These are phyloP conservation scores for Caerostris darwini DNA, from an alignment of 1,140 invertebrate genomes.

Conservation along the genomic window DNA sequence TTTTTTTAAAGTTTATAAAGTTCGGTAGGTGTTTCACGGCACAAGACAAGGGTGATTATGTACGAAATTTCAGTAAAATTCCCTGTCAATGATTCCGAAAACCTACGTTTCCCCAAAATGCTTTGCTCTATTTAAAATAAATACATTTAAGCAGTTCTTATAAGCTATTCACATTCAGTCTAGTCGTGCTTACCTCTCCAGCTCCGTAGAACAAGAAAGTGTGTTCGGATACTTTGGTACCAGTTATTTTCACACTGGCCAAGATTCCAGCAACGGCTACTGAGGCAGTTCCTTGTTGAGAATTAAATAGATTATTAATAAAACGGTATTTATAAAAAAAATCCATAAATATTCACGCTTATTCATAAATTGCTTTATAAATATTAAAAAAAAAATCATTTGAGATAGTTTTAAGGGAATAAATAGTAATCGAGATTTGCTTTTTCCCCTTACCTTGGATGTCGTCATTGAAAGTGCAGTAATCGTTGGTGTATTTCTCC, in stretches of 20 bases:
- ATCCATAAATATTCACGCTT: neutral
- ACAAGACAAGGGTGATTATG: too few relatives aligned
- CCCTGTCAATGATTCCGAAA: too few relatives aligned
- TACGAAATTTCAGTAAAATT: too few relatives aligned
- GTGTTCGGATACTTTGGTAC: slow-evolving; percentile 87
- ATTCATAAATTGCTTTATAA: too few relatives aligned
- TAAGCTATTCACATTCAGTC: too few relatives aligned
- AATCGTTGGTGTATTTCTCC: slow-evolving; percentile 91
- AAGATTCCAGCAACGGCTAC: slow-evolving; percentile 95
- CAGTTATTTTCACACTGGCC: slow-evolving; percentile 90
- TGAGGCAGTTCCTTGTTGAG: slow-evolving; percentile 90
- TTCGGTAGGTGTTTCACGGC: too few relatives aligned
- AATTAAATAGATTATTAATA: neutral
- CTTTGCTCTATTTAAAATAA: too few relatives aligned
- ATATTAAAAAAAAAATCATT: too few relatives aligned
- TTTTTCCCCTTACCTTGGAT: slow-evolving; percentile 86
- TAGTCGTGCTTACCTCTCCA: slow-evolving; percentile 85
- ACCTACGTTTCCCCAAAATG: too few relatives aligned
- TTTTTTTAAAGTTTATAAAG: too few relatives aligned
- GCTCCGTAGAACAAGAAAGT: slow-evolving; percentile 95
- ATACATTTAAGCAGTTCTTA: too few relatives aligned
- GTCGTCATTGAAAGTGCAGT: slow-evolving; percentile 98
- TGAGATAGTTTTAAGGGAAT: too few relatives aligned
- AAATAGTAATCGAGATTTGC: neutral
- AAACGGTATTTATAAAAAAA: neutral